Evolutionary conservation across 2,888 invertebrate species (phyloP), one percentile per base, ranked within the genome.

Genomic region (Cyclophora punctaria): DNA sequence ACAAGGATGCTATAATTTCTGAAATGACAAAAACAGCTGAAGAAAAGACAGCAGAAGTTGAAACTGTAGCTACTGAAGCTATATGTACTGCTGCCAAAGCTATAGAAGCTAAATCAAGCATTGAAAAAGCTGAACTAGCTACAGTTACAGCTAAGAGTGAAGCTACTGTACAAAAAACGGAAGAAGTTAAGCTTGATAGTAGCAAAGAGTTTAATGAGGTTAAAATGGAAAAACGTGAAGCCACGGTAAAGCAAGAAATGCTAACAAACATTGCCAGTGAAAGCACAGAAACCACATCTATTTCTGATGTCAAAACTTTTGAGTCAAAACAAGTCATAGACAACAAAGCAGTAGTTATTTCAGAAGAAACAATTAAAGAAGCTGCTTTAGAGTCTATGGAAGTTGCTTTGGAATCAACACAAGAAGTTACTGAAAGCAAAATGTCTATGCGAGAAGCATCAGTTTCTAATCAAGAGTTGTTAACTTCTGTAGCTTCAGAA

Each of bases 1-100:
- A 87, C 44, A 75, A 76, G 63, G 78, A 86, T 46, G 76, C 79
- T 2, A 80, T 20, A 20, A 20, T 88, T 46, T 73, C 83, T 45
- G 75, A 80, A 59, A 76, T 76, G 56, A 64, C 75, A 49, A 76
- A 77, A 56, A 64, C 75, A 49, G 72, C 77, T 20, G 76, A 82
- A 34, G 64, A 70, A n/a, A 74, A 69, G 1, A 47, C 5, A 1
- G 37, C 37, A 37, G 37, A 37, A 37, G 20, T 20, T 20, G 37
- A 37, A 37, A 5, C 37, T 5, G 37, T 37, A 5, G 37, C 37
- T 37, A 37, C 37, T 5, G 37, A 2, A 67, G 62, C 37, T 44
- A 20, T 20, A 20, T 1, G 20, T 20, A 20, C 48, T 7, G 60
- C 37, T 37, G 37, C 37, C 5, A 37, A 63, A 55, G 47, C 56